These are phyloP conservation scores for Trisateles emortualis DNA, from an alignment of 2,888 invertebrate species.

Conservation along the genomic window DNA sequence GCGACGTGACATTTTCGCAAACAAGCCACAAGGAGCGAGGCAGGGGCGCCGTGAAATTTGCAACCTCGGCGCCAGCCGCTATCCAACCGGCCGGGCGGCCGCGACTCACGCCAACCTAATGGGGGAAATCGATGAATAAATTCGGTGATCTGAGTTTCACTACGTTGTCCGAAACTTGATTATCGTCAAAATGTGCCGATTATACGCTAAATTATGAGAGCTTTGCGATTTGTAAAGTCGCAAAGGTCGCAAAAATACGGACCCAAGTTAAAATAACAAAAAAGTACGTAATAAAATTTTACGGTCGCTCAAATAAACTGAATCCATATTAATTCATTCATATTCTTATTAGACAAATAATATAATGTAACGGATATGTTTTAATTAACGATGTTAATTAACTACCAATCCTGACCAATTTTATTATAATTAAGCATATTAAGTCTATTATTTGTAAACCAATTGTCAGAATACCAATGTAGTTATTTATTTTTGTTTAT, in stretches of 20 bases:
- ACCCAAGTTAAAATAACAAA: neutral
- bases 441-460: neutral
- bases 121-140: constrained; percentile 71
- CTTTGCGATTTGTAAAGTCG: neutral
- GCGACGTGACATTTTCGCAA: constrained; percentile 80
- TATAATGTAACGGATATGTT: neutral
- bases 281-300: neutral
- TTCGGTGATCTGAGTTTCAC: constrained; percentile 53
- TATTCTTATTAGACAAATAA: neutral
- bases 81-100: constrained; percentile 52
- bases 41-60: constrained; percentile 65
- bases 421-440: neutral
- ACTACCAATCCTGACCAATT: neutral
- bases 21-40: constrained; percentile 67
- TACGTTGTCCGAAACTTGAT: constrained; percentile 49
- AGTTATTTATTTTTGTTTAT: constrained; percentile 21
- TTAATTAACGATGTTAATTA: constrained; percentile 1
- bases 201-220: constrained; percentile 10
- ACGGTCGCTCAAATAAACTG: neutral
- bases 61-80: constrained; percentile 66
- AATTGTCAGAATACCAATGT: neutral
- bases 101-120: constrained; percentile 59
- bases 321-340: neutral
- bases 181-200: constrained; percentile 47
- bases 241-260: constrained; percentile 3